Conservation (phyloP, 2,888 invertebrate genomes). For the Lucinisca nassula region DNA sequence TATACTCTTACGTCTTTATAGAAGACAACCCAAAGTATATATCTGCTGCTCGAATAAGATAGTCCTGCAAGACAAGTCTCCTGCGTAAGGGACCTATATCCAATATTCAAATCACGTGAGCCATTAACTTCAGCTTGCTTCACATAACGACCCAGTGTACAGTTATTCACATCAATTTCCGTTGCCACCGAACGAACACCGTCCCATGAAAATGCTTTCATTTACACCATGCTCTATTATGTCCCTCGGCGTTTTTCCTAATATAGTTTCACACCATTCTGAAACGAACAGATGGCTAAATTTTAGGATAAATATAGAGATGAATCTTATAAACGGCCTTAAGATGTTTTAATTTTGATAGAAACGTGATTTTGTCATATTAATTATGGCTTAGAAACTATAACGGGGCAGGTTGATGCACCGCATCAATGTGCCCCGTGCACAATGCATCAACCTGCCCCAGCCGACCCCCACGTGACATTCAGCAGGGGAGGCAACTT, state of each 20-base stretch:
- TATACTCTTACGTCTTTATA: constrained; percentile 37
- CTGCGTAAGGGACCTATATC: constrained; percentile 31
- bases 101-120: constrained; percentile 43
- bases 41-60: constrained; percentile 38
- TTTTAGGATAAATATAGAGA: no score
- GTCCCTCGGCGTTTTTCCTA: constrained; percentile 22
- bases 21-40: constrained; percentile 48
- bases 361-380: no score
- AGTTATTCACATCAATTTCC: constrained; percentile 40
- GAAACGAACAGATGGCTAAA: not conserved
- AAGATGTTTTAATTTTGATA: no score
- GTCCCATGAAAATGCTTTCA: constrained; percentile 31
- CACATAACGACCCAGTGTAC: constrained; percentile 37
- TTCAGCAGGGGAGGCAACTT: no score
- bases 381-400: not conserved
- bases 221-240: constrained; percentile 35
- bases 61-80: constrained; percentile 38
- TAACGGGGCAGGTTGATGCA: constrained; percentile 27
- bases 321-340: no score
- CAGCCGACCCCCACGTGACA: no score
- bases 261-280: constrained; percentile 45
- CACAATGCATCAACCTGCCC: constrained; percentile 28
- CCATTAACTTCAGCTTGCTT: constrained; percentile 40
- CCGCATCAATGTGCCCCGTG: no score
- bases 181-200: constrained; percentile 41